Evolutionary conservation across 1,140 invertebrate genomes (phyloP).

Genomic region (Lepidostoma basale): DNA sequence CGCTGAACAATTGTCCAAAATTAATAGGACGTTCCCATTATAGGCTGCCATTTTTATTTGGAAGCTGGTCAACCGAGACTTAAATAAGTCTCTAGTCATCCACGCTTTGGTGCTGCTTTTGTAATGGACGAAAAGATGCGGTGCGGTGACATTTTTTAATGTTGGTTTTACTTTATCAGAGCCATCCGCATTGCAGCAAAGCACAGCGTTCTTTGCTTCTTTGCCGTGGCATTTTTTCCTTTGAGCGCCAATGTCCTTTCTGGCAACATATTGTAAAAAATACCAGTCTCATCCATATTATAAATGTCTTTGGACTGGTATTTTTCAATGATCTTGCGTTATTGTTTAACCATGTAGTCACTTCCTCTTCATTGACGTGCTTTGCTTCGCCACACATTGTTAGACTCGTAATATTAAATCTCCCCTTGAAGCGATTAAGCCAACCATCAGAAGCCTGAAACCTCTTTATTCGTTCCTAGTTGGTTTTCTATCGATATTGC

Average conservation of each 20-base stretch:
- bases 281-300: background rate
- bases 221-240: background rate
- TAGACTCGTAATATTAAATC: too few relatives aligned
- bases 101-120: background rate
- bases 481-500: background rate
- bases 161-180: background rate
- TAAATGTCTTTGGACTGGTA: background rate
- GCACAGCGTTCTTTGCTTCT: background rate
- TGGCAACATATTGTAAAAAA: slow-evolving; percentile 1
- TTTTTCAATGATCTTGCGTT: background rate
- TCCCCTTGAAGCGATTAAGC: too few relatives aligned
- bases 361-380: background rate
- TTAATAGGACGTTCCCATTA: background rate
- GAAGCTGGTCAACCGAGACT: background rate
- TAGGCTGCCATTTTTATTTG: background rate
- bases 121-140: background rate
- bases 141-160: background rate
- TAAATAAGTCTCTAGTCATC: background rate
- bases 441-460: too few relatives aligned
- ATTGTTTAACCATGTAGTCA: background rate
- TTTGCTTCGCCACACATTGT: too few relatives aligned
- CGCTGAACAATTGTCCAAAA: slow-evolving; percentile 1
- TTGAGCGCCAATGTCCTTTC: background rate
- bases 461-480: too few relatives aligned
- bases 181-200: background rate